Base-by-base conservation (phyloP, 2,797 vertebrate species). In the Cheirogaleus major region DNA sequence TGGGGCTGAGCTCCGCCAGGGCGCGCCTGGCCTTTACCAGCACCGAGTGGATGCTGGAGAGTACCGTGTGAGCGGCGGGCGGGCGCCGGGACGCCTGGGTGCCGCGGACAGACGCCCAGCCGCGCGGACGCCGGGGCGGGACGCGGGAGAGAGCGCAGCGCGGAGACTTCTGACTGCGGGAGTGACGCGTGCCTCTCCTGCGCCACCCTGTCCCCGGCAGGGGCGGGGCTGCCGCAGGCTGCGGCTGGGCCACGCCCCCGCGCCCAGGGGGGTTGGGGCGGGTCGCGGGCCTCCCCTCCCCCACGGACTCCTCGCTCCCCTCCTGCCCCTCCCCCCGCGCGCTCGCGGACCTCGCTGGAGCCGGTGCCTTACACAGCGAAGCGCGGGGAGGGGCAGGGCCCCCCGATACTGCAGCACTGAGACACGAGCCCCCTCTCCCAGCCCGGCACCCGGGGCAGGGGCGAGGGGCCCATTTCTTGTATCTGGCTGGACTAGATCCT, bases 401-500 rank as follows among this genome's bases (percentile, higher is more conserved):
- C 97, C 97, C 89, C 87, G 45, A 96, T 89, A 98, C 96, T 98
- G 97, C 98, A 98, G 98, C 97, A 97, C 97, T 98, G 97, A 98
- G 97, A 98, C 98, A 98, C 98, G 97, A 98, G 97, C 35, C 95
- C 93, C 76, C 90, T 97, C 75, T 84, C 91, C 93, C 95, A 72
- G 75, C 96, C 97, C 94, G 73, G 96, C 95, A 97, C 94, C 91
- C 52, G 87, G 97, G 96, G 81, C 93, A 61, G 94, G 97, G 95
- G 91, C n/a, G 89, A 98, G 96, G 96, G 95, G 98, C 99, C 99
- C 99, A 99, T 97, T 99, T 99, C 99, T 99, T 99, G 99, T 99
- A 99, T 99, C 99, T 99, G 99, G 99, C 99, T 99, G 99, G 99
- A 99, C 99, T 99, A 99, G 99, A 99, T 99, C 99, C 98, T 98